Evolutionary conservation across 2,797 vertebrate species (phyloP), one percentile per base, ranked within the genome.

Genomic region (Chromobotia macracanthus): DNA sequence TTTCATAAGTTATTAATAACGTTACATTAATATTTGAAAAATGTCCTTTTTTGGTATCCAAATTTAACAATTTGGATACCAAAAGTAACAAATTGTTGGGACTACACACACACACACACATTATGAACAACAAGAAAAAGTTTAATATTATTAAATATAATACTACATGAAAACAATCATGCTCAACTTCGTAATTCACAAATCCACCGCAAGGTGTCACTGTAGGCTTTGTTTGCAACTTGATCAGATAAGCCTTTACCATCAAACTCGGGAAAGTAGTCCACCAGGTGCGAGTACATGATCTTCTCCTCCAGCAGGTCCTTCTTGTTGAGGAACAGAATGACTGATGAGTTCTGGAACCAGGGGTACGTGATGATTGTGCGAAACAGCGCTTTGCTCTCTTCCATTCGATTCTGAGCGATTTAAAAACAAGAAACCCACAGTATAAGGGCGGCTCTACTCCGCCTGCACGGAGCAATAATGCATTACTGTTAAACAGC

Each of bases 301-400:
- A 99, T 97, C 91, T 99, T 99, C 89, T 99, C 97, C 92, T 99
- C 97, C 89, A 99, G 90, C 80, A 99, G 94, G 88, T 99, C 97
- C 88, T 98, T 98, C 92, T 99, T 99, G 91, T 99, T 99, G 84
- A 99, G 96, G 90, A 99, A 99, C 81, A 99, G 94, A 86, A 99
- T 99, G 87, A 99, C 97, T 0, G 97, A 99, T 23, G 97, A 99
- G 90, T 98, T 99, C 89, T 98, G 97, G 92, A 99, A 99, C 97
- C 97, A 99, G 4, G 97, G 97, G 80, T 99, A 99, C 87, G 97
- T 99, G 89, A 99, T 97, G 87, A 99, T 99, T 86, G 97, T 99
- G 90, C 95, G 93, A 89, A 99, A 99, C 77, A 99, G 93, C 46
- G 97, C 97, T 91, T 99, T 99, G 90, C 97, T 99, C 92, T 99